Percentiles rank a stretch among this genome's conserved stretches.
phyloP scores from a whole-genome alignment of 2,888 invertebrate genomes.

The Micoletzkya japonica region DNA sequence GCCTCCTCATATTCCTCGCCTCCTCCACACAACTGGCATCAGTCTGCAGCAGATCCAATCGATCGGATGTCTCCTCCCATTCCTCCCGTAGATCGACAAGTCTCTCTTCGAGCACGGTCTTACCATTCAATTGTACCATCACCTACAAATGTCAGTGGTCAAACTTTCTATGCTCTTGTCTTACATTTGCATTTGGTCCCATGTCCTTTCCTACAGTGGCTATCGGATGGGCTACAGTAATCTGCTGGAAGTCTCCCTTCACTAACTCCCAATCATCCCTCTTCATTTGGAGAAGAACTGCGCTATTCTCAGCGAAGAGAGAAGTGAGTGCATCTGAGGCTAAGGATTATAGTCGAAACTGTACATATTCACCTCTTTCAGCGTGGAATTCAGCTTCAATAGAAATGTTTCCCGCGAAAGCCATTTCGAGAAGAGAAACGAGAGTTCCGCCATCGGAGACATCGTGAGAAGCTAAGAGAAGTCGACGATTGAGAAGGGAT shows the following conservation, averaged over 20 bases:
- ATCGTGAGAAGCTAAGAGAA: conserved; percentile 77
- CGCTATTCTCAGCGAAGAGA: conserved; percentile 67
- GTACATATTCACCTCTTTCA: conserved; percentile 22
- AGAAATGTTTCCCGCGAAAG: conserved; percentile 79
- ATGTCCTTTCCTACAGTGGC: conserved; percentile 52
- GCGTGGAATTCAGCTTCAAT: conserved; percentile 35
- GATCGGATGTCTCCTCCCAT: conserved; percentile 95
- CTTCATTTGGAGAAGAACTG: conserved; percentile 65
- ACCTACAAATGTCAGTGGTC: conserved; percentile 63
- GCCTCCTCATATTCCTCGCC: conserved; percentile 71
- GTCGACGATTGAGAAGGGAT: conserved; percentile 67
- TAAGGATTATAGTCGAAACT: neutral
- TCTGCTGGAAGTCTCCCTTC: conserved; percentile 26
- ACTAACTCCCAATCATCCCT: conserved; percentile 47
- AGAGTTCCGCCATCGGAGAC: conserved; percentile 94
- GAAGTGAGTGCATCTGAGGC: neutral
- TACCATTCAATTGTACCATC: conserved; percentile 71
- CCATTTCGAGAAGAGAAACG: conserved; percentile 89
- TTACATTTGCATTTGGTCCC: conserved; percentile 51
- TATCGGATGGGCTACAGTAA: conserved; percentile 54
- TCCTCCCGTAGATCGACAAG: conserved; percentile 73
- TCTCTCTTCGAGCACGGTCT: conserved; percentile 72
- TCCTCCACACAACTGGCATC: conserved; percentile 78
- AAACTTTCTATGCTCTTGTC: neutral
- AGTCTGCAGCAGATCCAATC: conserved; percentile 82